Evolutionary conservation across 2,113 vertebrate species (phyloP).

Genomic region (Cheilinus undulatus): DNA sequence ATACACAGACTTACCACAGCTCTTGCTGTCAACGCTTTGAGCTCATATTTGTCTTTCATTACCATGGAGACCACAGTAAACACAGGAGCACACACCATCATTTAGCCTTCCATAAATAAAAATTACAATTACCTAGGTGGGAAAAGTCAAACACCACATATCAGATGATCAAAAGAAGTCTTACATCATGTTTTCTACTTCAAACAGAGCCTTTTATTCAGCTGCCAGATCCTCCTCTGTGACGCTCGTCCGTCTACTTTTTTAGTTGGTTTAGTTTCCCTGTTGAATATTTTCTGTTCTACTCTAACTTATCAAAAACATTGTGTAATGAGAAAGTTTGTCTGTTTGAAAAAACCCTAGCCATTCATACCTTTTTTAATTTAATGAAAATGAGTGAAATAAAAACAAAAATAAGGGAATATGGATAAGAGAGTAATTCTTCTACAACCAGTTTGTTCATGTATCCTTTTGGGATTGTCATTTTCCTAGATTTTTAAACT

Average conservation of each 20-base stretch:
- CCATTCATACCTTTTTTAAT: background rate
- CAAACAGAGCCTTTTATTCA: background rate
- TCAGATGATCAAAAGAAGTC: slow-evolving; percentile 10
- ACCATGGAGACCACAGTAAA: slow-evolving; percentile 38
- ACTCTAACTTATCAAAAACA: background rate
- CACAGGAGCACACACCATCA: slow-evolving; percentile 3
- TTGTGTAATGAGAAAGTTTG: background rate
- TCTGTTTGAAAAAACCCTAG: background rate
- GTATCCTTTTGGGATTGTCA: no score
- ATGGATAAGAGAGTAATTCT: no score
- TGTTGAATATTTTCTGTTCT: background rate
- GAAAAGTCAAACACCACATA: background rate
- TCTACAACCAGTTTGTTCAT: no score
- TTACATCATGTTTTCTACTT: background rate
- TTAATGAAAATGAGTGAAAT: background rate
- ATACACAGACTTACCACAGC: slow-evolving; percentile 2
- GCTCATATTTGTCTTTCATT: slow-evolving; percentile 43
- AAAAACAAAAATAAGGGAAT: no score
- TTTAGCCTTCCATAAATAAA: slow-evolving; percentile 16
- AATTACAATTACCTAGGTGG: background rate
- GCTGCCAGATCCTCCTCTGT: background rate
- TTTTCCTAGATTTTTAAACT: no score
- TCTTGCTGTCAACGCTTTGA: slow-evolving; percentile 13
- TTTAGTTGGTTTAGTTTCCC: background rate
- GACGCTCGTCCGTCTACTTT: background rate